phyloP scores from a whole-genome alignment of 2,888 invertebrate genomes.

The Drosophila yooni region DNA sequence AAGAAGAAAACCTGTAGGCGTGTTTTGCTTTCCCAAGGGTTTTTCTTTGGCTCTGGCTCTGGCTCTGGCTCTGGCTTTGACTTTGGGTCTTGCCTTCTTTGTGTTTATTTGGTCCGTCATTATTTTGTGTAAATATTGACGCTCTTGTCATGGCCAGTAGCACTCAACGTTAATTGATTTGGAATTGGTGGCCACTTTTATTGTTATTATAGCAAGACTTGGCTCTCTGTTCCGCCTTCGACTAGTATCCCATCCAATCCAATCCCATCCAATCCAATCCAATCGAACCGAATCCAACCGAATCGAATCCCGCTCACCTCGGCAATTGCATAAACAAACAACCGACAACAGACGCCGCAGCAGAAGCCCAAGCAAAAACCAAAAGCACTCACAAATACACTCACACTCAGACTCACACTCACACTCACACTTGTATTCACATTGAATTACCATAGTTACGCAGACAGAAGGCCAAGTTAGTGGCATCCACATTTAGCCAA shows the following conservation, averaged over 20 bases:
- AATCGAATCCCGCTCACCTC: slow-evolving; percentile 46
- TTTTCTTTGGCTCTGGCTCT: slow-evolving; percentile 7
- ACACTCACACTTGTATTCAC: slow-evolving; percentile 14
- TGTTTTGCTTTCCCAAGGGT: slow-evolving; percentile 8
- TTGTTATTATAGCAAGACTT: slow-evolving; percentile 67
- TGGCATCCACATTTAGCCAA: slow-evolving; percentile 28
- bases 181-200: slow-evolving; percentile 77
- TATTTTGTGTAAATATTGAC: slow-evolving; percentile 80
- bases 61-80: neutral
- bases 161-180: slow-evolving; percentile 82
- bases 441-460: slow-evolving; percentile 43
- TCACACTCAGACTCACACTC: neutral
- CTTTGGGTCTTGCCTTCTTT: slow-evolving; percentile 2
- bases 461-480: slow-evolving; percentile 21
- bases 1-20: slow-evolving; percentile 5
- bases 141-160: slow-evolving; percentile 81
- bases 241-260: neutral
- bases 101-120: slow-evolving; percentile 76
- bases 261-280: slow-evolving; percentile 3
- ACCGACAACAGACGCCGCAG: slow-evolving; percentile 23
- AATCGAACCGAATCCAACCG: slow-evolving; percentile 13
- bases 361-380: slow-evolving; percentile 5
- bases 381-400: slow-evolving; percentile 41
- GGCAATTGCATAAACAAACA: slow-evolving; percentile 63
- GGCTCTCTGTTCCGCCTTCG: slow-evolving; percentile 2